phyloP scores from a whole-genome alignment of 2,113 vertebrate species.

The Tylochromis polylepis region DNA sequence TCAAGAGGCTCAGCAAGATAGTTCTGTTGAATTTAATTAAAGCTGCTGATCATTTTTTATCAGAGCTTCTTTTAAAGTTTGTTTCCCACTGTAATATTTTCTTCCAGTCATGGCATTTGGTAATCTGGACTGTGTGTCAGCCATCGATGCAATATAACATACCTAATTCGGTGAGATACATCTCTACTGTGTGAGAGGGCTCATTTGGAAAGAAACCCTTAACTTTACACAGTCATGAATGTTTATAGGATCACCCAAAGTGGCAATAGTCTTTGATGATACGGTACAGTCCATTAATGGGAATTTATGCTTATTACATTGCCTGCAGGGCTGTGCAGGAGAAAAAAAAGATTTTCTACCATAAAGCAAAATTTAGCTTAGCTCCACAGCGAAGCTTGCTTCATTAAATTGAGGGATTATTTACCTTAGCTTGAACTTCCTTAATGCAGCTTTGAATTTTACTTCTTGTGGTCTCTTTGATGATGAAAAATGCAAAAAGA shows the following conservation, averaged over 20 bases:
- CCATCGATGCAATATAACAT: not conserved
- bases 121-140: not conserved
- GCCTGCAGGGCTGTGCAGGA: not conserved
- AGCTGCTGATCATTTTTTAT: not conserved
- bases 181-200: not conserved
- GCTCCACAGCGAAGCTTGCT: not conserved
- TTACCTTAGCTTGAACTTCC: not conserved
- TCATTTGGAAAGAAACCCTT: not conserved
- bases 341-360: not conserved
- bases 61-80: not conserved
- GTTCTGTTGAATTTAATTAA: not conserved
- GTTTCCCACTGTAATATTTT: not conserved
- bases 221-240: not conserved
- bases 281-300: not conserved
- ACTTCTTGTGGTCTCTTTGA: conserved; percentile 15
- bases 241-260: not conserved
- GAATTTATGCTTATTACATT: not conserved
- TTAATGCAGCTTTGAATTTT: not conserved
- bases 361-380: not conserved
- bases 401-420: not conserved
- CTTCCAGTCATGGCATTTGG: not conserved
- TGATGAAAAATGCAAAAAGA: not conserved
- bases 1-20: not conserved
- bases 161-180: not conserved
- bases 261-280: not conserved